Evolutionary conservation across 2,113 vertebrate genomes (phyloP).

Genomic region (Entelurus aequoreus): DNA sequence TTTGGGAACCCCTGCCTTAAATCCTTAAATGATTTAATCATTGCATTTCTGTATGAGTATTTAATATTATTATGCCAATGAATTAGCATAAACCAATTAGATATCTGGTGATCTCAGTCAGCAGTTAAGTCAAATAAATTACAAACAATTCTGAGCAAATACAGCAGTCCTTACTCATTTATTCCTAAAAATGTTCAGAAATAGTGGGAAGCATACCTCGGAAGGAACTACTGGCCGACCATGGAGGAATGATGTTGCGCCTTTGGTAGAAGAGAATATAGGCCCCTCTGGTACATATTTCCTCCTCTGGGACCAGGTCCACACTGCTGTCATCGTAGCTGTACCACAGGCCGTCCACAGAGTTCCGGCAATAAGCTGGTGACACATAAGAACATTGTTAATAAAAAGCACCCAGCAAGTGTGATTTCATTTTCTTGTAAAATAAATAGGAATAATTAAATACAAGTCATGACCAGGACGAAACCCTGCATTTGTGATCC

Average conservation of each 20-base stretch:
- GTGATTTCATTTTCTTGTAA: not conserved
- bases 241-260: slow-evolving; percentile 76
- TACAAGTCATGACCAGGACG: no score
- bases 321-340: slow-evolving; percentile 88
- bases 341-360: slow-evolving; percentile 88
- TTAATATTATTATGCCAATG: no score
- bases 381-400: not conserved
- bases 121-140: not conserved
- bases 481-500: no score
- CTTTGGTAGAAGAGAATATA: slow-evolving; percentile 96
- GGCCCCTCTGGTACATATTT: slow-evolving; percentile 82
- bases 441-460: not conserved
- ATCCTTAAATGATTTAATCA: no score
- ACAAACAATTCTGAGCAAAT: no score
- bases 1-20: no score
- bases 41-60: no score
- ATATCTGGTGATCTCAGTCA: no score
- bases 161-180: no score
- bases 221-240: slow-evolving; percentile 80
- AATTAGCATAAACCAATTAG: no score
- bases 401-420: not conserved
- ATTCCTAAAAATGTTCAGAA: no score
- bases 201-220: slow-evolving; percentile 66
- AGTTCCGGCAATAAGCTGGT: slow-evolving; percentile 88
- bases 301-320: slow-evolving; percentile 78